Percentiles rank a stretch among this genome's conserved stretches.
Evolutionary conservation across 2,888 invertebrate genomes (phyloP).

Genomic region (Adineta ricciae): DNA sequence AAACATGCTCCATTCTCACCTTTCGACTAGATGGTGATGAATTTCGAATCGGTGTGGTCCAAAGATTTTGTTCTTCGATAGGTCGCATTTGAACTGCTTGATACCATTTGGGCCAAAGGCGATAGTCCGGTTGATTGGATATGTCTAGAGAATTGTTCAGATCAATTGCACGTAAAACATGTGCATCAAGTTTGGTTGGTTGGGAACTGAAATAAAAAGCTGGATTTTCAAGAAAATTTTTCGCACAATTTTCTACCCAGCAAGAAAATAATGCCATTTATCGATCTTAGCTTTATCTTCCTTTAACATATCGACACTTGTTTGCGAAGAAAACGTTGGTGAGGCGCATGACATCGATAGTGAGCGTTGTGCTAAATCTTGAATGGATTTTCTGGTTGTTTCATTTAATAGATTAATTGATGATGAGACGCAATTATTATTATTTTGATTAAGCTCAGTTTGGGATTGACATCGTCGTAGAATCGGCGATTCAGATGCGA

Average conservation of each 20-base stretch:
- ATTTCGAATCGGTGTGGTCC: conserved; percentile 9
- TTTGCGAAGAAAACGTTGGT: neutral
- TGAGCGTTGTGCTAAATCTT: neutral
- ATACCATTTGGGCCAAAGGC: neutral
- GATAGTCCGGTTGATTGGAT: neutral
- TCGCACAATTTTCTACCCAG: too few relatives aligned
- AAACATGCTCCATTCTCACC: conserved; percentile 11
- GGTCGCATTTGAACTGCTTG: conserved; percentile 15
- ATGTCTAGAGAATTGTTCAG: neutral
- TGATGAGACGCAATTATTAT: neutral
- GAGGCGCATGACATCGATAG: neutral
- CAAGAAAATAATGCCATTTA: conserved; percentile 14
- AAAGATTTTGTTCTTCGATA: conserved; percentile 13
- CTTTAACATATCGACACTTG: neutral
- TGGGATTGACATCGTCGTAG: neutral
- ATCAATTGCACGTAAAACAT: conserved; percentile 16
- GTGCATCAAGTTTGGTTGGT: conserved; percentile 17
- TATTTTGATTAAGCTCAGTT: neutral
- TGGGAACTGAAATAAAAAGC: conserved; percentile 11
- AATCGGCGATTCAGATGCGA: neutral
- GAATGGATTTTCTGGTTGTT: neutral
- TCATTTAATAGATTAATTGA: neutral
- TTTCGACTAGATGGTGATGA: neutral
- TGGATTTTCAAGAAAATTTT: too few relatives aligned
- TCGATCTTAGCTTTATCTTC: neutral